Conservation (phyloP, 2,797 vertebrate genomes). For the Macropus fuliginosus region DNA sequence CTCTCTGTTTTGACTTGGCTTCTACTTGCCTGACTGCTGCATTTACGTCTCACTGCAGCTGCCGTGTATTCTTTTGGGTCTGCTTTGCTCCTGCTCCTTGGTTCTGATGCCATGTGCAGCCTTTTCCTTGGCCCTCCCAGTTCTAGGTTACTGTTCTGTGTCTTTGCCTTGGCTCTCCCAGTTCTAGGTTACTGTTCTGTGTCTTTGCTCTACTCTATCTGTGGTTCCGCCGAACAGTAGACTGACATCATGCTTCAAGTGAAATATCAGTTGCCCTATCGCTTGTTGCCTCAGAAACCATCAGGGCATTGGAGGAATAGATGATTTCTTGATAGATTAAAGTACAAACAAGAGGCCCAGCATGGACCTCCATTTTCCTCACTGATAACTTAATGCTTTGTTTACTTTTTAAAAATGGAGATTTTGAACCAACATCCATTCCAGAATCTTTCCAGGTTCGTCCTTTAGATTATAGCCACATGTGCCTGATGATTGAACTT, state of each 20-base stretch:
- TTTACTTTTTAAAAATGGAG: too few relatives aligned
- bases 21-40: too few relatives aligned
- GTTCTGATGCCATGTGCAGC: conserved; percentile 4
- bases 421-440: too few relatives aligned
- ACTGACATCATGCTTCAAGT: conserved; percentile 14
- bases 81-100: neutral
- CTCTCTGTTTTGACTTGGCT: too few relatives aligned
- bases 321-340: conserved; percentile 24
- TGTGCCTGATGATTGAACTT: too few relatives aligned
- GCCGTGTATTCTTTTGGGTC: neutral
- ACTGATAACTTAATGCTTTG: too few relatives aligned
- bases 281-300: neutral
- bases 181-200: neutral
- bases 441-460: too few relatives aligned
- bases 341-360: neutral
- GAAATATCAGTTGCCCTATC: neutral
- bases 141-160: neutral
- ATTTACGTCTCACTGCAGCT: too few relatives aligned
- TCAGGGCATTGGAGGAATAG: neutral
- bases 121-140: conserved; percentile 19
- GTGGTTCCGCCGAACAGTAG: neutral
- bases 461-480: too few relatives aligned
- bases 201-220: neutral
- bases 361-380: neutral
- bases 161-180: conserved; percentile 24